Conservation (phyloP, 2,113 vertebrate genomes). For the Paraplagusia blochii region DNA sequence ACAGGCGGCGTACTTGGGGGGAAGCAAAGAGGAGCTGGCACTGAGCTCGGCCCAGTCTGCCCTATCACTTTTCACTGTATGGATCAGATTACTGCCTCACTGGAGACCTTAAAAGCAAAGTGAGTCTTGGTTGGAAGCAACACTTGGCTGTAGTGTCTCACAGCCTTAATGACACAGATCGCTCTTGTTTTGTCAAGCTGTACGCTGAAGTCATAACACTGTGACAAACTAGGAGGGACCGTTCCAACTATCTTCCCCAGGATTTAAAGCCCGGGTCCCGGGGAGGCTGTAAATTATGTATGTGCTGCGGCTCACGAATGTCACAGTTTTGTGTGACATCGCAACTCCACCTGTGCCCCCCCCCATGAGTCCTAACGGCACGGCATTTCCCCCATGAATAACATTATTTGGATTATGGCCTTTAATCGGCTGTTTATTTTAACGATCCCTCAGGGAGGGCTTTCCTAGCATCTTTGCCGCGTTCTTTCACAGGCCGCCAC, state of each 20-base stretch:
- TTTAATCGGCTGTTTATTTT: slow-evolving; percentile 68
- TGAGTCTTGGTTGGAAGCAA: slow-evolving; percentile 19
- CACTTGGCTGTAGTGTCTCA: slow-evolving; percentile 20
- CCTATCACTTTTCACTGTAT: slow-evolving; percentile 40
- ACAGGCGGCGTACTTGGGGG: slow-evolving; percentile 28
- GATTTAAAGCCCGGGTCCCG: slow-evolving; percentile 31
- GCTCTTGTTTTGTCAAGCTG: slow-evolving; percentile 55
- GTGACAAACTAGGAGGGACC: slow-evolving; percentile 29
- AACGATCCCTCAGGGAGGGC: slow-evolving; percentile 67
- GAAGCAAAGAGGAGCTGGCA: slow-evolving; percentile 40
- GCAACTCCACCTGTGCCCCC: slow-evolving; percentile 34
- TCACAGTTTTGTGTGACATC: slow-evolving; percentile 41
- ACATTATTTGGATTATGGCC: slow-evolving; percentile 64
- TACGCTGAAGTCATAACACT: slow-evolving; percentile 48
- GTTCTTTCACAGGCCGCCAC: slow-evolving; percentile 6
- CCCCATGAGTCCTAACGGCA: slow-evolving; percentile 36
- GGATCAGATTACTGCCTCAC: slow-evolving; percentile 35
- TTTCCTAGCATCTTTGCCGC: slow-evolving; percentile 50
- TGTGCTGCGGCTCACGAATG: slow-evolving; percentile 22
- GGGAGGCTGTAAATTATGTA: slow-evolving; percentile 56
- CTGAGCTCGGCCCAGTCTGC: slow-evolving; percentile 11
- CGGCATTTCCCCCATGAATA: slow-evolving; percentile 52
- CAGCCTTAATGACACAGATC: slow-evolving; percentile 43
- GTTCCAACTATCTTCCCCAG: slow-evolving; percentile 39
- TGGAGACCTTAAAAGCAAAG: slow-evolving; percentile 35